A percentile compares a stretch with the other conserved stretches of the same genome.
Conservation (phyloP, 2,113 vertebrate species). For the Phainopepla nitens region DNA sequence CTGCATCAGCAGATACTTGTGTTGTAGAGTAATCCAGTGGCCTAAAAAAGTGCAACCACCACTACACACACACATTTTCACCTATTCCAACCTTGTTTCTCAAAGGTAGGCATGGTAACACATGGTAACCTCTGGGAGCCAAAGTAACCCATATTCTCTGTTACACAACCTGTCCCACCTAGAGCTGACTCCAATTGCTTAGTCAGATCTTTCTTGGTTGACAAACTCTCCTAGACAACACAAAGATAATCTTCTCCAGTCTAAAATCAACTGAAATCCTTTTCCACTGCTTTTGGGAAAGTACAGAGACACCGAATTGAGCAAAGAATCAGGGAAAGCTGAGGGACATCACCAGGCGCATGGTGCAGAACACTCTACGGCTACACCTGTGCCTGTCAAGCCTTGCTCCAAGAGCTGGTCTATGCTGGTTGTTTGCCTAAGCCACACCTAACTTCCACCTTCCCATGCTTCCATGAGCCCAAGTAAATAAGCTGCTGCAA, state of each 20-base stretch:
- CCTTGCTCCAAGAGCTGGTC: background rate
- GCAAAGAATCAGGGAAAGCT: background rate
- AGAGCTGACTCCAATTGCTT: fast-evolving
- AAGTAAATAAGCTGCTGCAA: background rate
- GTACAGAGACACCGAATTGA: background rate
- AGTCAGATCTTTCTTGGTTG: background rate
- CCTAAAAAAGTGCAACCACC: background rate
- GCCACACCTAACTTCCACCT: background rate
- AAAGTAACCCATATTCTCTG: background rate
- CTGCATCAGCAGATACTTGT: background rate
- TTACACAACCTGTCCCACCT: background rate
- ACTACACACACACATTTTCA: background rate
- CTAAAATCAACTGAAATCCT: background rate
- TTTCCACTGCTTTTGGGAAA: background rate
- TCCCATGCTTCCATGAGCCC: fast-evolving
- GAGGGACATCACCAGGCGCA: background rate
- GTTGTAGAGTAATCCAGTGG: background rate
- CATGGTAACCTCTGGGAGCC: background rate
- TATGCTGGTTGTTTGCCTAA: background rate
- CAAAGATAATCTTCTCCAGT: background rate
- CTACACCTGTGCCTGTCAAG: fast-evolving
- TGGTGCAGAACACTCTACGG: fast-evolving
- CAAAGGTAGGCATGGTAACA: background rate
- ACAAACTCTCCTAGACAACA: background rate
- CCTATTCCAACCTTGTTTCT: background rate